Evolutionary conservation across 2,888 invertebrate genomes (phyloP).

Genomic region (Crepidodera aurea): DNA sequence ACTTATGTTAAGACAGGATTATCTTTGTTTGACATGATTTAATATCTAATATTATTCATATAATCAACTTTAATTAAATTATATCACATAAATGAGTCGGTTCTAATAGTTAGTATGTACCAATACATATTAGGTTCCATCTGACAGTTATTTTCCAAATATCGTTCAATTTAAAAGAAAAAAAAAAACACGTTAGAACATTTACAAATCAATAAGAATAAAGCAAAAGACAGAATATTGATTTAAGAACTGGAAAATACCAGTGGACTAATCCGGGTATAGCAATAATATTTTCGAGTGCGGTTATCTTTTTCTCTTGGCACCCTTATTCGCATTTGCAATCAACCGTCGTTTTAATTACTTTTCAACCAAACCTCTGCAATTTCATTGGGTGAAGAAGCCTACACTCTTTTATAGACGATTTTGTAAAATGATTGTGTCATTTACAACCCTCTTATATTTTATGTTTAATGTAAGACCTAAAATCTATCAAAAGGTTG

Average conservation of each 20-base stretch:
- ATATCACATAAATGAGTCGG: background rate
- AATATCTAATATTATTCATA: background rate
- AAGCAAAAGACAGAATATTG: conserved; percentile 11
- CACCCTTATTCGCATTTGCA: conserved; percentile 22
- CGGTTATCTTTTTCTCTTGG: conserved; percentile 19
- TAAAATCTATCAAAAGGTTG: too few species aligned
- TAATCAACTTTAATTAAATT: too few species aligned
- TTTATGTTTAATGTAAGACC: background rate
- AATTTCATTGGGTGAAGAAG: conserved; percentile 25
- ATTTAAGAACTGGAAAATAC: conserved; percentile 18
- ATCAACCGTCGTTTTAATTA: conserved; percentile 21
- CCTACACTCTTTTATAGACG: conserved; percentile 19
- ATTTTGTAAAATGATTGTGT: conserved; percentile 5
- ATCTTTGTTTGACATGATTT: background rate
- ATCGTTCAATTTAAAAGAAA: too few species aligned
- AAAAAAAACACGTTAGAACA: too few species aligned
- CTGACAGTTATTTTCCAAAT: too few species aligned
- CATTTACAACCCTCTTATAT: conserved; percentile 8
- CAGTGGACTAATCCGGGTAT: background rate
- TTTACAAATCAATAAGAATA: background rate
- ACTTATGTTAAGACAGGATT: background rate
- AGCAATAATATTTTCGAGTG: conserved; percentile 12
- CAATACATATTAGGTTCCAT: too few species aligned
- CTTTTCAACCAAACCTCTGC: conserved; percentile 19
- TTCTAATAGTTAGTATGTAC: background rate